These are phyloP conservation scores for Iphiclides podalirius DNA, from an alignment of 2,888 invertebrate genomes.

Conservation along the genomic window DNA sequence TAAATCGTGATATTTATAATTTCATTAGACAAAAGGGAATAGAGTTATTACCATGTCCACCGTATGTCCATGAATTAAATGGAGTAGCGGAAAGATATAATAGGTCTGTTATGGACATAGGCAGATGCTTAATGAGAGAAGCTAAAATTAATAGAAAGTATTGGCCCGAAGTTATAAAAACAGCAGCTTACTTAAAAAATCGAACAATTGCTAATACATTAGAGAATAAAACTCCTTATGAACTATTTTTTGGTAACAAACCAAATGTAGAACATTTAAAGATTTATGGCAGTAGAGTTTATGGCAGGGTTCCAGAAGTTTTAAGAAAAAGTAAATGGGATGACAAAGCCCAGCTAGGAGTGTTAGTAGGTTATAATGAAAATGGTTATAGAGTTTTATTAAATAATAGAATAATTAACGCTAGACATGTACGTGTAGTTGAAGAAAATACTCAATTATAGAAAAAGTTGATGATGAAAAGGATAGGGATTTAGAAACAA, in stretches of 20 bases:
- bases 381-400: conserved; percentile 24
- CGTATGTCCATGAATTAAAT: conserved; percentile 36
- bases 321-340: conserved; percentile 22
- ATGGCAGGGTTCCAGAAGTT: conserved; percentile 17
- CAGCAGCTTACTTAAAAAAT: conserved; percentile 34
- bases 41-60: not conserved
- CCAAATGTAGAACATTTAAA: conserved; percentile 30
- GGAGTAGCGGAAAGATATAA: conserved; percentile 33
- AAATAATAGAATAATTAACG: conserved; percentile 28
- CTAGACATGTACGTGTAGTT: conserved; percentile 34
- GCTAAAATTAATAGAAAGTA: conserved; percentile 31
- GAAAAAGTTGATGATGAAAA: conserved; percentile 24
- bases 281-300: conserved; percentile 36
- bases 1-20: conserved; percentile 19
- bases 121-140: conserved; percentile 31
- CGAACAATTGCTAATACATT: too few species aligned
- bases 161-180: conserved; percentile 24
- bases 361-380: conserved; percentile 26
- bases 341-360: too few species aligned
- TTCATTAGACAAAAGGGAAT: conserved; percentile 28
- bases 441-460: conserved; percentile 32
- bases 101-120: conserved; percentile 31
- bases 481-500: too few species aligned
- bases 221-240: too few species aligned
- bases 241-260: conserved; percentile 31